These are phyloP conservation scores for Sebastolobus alascanus DNA, from an alignment of 2,797 vertebrate species.

Conservation along the genomic window DNA sequence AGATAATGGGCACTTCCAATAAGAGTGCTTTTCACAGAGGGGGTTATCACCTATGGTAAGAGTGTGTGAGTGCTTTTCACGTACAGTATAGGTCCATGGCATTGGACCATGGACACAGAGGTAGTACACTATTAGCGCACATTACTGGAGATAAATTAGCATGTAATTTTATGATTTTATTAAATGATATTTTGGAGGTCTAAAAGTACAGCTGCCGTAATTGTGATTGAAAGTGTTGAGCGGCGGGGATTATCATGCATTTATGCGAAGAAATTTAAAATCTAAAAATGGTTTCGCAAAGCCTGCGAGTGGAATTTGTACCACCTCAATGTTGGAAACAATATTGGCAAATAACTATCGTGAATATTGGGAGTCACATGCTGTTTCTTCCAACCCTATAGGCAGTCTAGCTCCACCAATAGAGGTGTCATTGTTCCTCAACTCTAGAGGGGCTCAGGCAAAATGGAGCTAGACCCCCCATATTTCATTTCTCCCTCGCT, in stretches of 20 bases:
- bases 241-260: conserved; percentile 40
- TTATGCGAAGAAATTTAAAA: conserved; percentile 58
- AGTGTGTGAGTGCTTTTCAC: conserved; percentile 83
- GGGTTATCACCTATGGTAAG: conserved; percentile 82
- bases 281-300: conserved; percentile 31
- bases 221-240: conserved; percentile 54
- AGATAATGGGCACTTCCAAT: conserved; percentile 83
- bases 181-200: conserved; percentile 73
- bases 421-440: conserved; percentile 78
- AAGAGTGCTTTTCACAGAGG: conserved; percentile 82
- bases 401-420: conserved; percentile 57
- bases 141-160: conserved; percentile 80
- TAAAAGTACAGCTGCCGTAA: conserved; percentile 57
- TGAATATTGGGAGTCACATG: conserved; percentile 12
- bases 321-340: neutral
- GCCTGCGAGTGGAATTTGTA: conserved; percentile 20
- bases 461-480: conserved; percentile 91
- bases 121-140: conserved; percentile 70
- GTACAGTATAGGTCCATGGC: conserved; percentile 67
- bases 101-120: conserved; percentile 73
- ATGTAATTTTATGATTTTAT: conserved; percentile 76
- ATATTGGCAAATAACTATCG: neutral
- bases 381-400: conserved; percentile 21
- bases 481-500: conserved; percentile 97
- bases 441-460: conserved; percentile 61